Base-by-base conservation (phyloP, 2,888 invertebrate genomes). In the Aleiodes alternator region DNA sequence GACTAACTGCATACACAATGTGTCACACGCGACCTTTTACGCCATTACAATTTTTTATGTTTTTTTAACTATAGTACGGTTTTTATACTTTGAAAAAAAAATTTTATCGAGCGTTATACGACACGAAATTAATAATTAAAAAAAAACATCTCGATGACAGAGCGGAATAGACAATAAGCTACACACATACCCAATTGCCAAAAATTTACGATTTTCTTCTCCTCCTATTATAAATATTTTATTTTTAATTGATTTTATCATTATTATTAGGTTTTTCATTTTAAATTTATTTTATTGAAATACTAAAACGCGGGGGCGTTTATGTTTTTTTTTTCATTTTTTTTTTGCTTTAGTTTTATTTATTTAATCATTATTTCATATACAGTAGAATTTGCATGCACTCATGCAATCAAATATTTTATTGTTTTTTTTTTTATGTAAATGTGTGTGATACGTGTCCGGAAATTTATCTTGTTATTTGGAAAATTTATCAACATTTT, bases 111-210 rank as follows among this genome's bases (percentile, higher is more conserved):
- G 71, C 74, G 51, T 66, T 66, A 48, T 66, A 55, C 38, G 66
- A 66, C 48, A 72, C 72, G 72, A 16, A 59, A n/a, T n/a, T n/a
- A n/a, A n/a, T n/a, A 23, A 23, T 23, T 23, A 23, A 23, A 23
- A 23, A 72, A 61, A 72, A 6, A 72, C 59, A 59, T 61, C 6
- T 72, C 61, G 72, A 61, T 72, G 72, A 72, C 72, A 59, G 56
- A 51, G 61, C 61, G 51, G 57, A 50, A 61, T 71, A 61, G 59
- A 79, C 69, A 79, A 71, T 77, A 79, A 71, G 71, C 72, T 72
- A 72, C 61, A 14, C 61, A 14, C 72, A 72, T 38, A 64, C 38
- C 72, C 61, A 64, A 53, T 51, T 53, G 34, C 55, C 51, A 59
- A 64, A 64, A 72, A 72, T 53, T 48, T 43, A 66, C 29, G 48